Evolutionary conservation across 2,888 invertebrate species (phyloP).

Genomic region (Cryptops parisi): DNA sequence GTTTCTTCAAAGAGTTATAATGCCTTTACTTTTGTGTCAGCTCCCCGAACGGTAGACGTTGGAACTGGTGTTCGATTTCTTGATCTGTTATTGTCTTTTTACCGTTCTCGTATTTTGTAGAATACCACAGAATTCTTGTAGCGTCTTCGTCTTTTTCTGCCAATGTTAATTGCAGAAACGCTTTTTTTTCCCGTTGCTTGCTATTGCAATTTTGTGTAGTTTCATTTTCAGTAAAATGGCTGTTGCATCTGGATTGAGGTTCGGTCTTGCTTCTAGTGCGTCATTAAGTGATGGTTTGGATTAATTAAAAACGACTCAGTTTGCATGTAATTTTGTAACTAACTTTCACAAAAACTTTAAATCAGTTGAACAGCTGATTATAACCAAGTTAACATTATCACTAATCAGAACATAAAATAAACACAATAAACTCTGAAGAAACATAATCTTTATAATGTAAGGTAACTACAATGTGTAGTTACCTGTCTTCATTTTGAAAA

Average conservation of each 20-base stretch:
- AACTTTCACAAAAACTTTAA: too few species aligned
- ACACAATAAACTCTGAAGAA: too few species aligned
- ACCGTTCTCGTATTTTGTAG: background rate
- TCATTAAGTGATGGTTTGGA: background rate
- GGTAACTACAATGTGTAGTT: too few species aligned
- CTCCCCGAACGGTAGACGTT: background rate
- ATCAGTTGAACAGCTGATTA: too few species aligned
- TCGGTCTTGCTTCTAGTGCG: background rate
- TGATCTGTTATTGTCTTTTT: background rate
- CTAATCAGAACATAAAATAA: too few species aligned
- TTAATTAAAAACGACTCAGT: too few species aligned
- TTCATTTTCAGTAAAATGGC: background rate
- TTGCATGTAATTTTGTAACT: too few species aligned
- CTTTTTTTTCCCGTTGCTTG: background rate
- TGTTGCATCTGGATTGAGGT: background rate
- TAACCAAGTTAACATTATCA: too few species aligned
- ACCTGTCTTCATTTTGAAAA: too few species aligned
- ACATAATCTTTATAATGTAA: too few species aligned
- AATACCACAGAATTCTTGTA: background rate
- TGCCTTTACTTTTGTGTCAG: background rate
- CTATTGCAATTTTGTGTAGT: background rate
- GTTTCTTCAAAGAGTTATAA: background rate
- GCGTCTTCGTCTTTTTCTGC: background rate
- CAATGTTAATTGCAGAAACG: background rate
- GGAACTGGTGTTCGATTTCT: background rate